Conservation (phyloP, 1,140 invertebrate species). For the Saccostrea cuccullata region DNA sequence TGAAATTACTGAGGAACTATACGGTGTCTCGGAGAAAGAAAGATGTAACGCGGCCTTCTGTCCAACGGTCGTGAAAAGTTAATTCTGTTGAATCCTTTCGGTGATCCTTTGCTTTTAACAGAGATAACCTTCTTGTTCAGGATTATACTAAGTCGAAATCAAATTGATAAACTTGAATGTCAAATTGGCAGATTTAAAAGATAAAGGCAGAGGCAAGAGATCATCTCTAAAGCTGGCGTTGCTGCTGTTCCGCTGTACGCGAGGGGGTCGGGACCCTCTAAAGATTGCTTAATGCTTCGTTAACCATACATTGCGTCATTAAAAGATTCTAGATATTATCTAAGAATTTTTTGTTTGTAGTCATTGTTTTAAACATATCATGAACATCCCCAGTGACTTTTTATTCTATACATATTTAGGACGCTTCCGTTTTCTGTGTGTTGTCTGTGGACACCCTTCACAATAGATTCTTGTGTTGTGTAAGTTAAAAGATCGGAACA, state of each 20-base stretch:
- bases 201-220: slow-evolving; percentile 31
- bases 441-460: background rate
- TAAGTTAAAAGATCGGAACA: slow-evolving; percentile 7
- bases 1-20: slow-evolving; percentile 18
- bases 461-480: background rate
- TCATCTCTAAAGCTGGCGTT: slow-evolving; percentile 15
- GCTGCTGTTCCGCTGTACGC: slow-evolving; percentile 3
- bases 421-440: background rate
- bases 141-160: slow-evolving; percentile 5
- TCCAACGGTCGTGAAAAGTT: slow-evolving; percentile 29
- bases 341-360: slow-evolving; percentile 10
- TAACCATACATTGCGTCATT: slow-evolving; percentile 33
- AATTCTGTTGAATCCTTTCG: slow-evolving; percentile 31
- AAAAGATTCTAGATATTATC: slow-evolving; percentile 14
- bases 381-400: background rate
- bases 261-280: slow-evolving; percentile 22
- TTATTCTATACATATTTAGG: background rate
- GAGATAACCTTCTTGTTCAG: slow-evolving; percentile 31
- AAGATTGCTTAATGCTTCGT: slow-evolving; percentile 23
- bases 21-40: slow-evolving; percentile 35
- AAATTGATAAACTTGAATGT: slow-evolving; percentile 41
- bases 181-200: slow-evolving; percentile 31
- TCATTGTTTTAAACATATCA: slow-evolving; percentile 22
- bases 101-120: slow-evolving; percentile 37
- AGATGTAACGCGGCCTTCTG: slow-evolving; percentile 3